phyloP scores from a whole-genome alignment of 2,888 invertebrate species.

The Perizoma flavofasciatum region DNA sequence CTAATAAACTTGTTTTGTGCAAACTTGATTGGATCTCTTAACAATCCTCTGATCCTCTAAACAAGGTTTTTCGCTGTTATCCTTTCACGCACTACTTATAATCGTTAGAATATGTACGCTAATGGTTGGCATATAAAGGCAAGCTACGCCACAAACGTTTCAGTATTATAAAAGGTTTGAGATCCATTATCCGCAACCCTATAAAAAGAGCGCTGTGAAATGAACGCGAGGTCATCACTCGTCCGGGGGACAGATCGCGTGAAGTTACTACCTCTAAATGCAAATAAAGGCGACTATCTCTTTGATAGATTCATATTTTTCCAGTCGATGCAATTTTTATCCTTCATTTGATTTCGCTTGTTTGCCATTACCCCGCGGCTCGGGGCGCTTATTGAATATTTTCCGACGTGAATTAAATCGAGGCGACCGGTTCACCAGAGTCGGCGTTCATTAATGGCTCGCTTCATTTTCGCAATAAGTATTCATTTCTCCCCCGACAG shows the following conservation, averaged over 20 bases:
- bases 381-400: constrained; percentile 76
- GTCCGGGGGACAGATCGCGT: constrained; percentile 34
- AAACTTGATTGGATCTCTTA: too few species aligned
- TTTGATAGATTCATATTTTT: constrained; percentile 47
- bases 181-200: constrained; percentile 20
- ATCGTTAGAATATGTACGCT: too few species aligned
- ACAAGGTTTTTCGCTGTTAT: too few species aligned
- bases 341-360: constrained; percentile 56
- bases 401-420: constrained; percentile 75
- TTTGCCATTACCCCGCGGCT: constrained; percentile 59
- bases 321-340: constrained; percentile 60
- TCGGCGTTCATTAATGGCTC: constrained; percentile 71
- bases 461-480: constrained; percentile 81
- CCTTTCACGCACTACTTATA: too few species aligned
- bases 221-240: constrained; percentile 36
- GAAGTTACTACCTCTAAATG: constrained; percentile 28
- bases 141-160: neutral
- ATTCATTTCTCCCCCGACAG: constrained; percentile 68
- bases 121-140: too few species aligned
- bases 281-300: constrained; percentile 32
- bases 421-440: constrained; percentile 64
- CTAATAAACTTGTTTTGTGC: too few species aligned
- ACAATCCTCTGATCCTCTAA: too few species aligned
- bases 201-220: constrained; percentile 34
- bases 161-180: constrained; percentile 23